A percentile compares a stretch with the other conserved stretches of the same genome.
phyloP scores from a whole-genome alignment of 2,113 vertebrate genomes.

The Menidia beryllina region DNA sequence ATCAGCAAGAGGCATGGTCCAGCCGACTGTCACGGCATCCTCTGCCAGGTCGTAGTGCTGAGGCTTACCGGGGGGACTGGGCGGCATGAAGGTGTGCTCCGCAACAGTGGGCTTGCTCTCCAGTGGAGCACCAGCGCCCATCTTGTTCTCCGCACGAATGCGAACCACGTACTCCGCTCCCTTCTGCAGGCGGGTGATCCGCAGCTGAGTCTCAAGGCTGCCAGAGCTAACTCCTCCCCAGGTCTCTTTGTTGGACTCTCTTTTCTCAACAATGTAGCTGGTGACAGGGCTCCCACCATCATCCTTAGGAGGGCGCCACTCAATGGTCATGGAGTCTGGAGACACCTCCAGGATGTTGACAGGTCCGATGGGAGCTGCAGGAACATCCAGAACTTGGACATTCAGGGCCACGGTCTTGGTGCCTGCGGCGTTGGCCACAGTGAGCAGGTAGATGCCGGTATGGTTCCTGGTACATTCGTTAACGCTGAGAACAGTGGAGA shows the following conservation, averaged over 20 bases:
- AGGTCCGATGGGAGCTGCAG: constrained; percentile 95
- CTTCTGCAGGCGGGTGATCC: constrained; percentile 91
- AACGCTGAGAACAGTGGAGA: constrained; percentile 93
- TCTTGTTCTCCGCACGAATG: constrained; percentile 96
- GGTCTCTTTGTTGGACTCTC: constrained; percentile 93
- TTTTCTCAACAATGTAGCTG: constrained; percentile 96
- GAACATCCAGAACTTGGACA: constrained; percentile 95
- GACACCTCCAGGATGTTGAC: constrained; percentile 94
- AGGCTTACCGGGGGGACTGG: constrained; percentile 94
- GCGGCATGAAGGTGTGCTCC: constrained; percentile 92
- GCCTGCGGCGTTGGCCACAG: constrained; percentile 94
- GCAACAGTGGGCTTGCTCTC: constrained; percentile 94
- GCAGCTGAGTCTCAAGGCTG: constrained; percentile 89
- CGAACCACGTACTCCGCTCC: constrained; percentile 94
- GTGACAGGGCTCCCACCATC: constrained; percentile 95
- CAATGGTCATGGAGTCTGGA: constrained; percentile 94
- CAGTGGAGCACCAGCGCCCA: constrained; percentile 93
- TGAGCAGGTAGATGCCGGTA: constrained; percentile 93
- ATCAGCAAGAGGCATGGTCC: constrained; percentile 94
- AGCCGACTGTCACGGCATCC: constrained; percentile 91
- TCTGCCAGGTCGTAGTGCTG: constrained; percentile 89
- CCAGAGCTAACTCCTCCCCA: constrained; percentile 95
- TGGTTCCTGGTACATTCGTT: constrained; percentile 93
- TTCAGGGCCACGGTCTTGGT: constrained; percentile 91
- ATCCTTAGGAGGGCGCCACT: constrained; percentile 95